Evolutionary conservation across 2,797 vertebrate genomes (phyloP).

Genomic region (Micromesistius poutassou): DNA sequence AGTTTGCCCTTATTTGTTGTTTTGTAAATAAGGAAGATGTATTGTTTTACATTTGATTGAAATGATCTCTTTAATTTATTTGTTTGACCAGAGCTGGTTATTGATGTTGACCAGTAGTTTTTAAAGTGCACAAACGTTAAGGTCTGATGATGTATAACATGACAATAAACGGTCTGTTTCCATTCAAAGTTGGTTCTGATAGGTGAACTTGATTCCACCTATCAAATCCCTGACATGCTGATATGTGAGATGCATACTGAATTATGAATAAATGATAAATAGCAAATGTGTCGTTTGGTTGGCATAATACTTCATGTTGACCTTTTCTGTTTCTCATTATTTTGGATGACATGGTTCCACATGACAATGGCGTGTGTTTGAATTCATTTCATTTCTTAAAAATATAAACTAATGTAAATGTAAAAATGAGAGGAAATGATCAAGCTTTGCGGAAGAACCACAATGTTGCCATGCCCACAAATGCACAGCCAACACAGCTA

Average conservation of each 20-base stretch:
- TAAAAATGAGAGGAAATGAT: background rate
- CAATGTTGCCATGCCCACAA: background rate
- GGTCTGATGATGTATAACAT: background rate
- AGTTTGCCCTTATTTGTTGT: background rate
- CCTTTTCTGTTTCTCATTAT: background rate
- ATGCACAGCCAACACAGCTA: background rate
- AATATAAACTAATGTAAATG: too few relatives aligned
- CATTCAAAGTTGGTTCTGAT: background rate
- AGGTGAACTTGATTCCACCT: background rate
- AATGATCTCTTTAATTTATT: background rate
- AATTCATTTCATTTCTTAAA: too few relatives aligned
- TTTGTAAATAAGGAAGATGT: background rate
- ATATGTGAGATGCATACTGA: background rate
- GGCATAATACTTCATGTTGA: background rate
- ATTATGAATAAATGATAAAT: conserved; percentile 2
- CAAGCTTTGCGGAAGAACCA: background rate
- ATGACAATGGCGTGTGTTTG: background rate
- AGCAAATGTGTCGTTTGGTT: background rate
- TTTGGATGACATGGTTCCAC: background rate
- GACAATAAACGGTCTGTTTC: background rate
- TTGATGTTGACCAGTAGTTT: background rate
- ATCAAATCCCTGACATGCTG: background rate
- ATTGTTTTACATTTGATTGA: conserved; percentile 2
- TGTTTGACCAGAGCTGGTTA: background rate
- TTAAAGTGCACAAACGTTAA: background rate